Percentiles rank a stretch among this genome's conserved stretches.
Evolutionary conservation across 35 echinoderm and acorn worm species (phyloP).

Genomic region (Heliocidaris erythrogramma): DNA sequence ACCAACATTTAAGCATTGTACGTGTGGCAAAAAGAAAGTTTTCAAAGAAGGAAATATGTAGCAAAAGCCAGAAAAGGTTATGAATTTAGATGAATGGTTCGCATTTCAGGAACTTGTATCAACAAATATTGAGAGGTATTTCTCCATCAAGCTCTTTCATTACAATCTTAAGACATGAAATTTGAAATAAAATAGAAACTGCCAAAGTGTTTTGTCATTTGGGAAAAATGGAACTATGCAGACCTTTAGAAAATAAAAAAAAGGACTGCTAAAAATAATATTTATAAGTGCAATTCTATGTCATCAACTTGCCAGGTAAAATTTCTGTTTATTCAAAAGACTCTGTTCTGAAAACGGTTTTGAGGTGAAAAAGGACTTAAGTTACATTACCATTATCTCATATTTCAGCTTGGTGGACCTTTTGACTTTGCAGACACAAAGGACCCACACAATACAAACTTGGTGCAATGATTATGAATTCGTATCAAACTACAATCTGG

Average conservation of each 20-base stretch:
- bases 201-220: not conserved
- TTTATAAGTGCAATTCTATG: not conserved
- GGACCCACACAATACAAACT: conserved; percentile 44
- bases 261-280: not conserved
- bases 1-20: not conserved
- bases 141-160: not conserved
- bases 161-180: not conserved
- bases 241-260: not conserved
- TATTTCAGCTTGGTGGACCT: conserved; percentile 45
- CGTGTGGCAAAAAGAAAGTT: conserved; percentile 12
- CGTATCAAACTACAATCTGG: conserved; percentile 47
- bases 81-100: conserved; percentile 3
- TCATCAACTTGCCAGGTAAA: conserved; percentile 14
- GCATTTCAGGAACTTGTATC: not conserved
- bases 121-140: not conserved
- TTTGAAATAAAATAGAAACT: not conserved
- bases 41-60: not conserved
- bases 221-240: not conserved
- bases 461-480: conserved; percentile 52
- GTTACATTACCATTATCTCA: conserved; percentile 48
- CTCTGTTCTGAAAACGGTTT: conserved; percentile 41
- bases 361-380: conserved; percentile 50
- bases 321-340: conserved; percentile 46
- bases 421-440: conserved; percentile 51
- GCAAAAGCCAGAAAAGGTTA: not conserved